phyloP scores from a whole-genome alignment of 2,888 invertebrate genomes.

The Clivina fossor region DNA sequence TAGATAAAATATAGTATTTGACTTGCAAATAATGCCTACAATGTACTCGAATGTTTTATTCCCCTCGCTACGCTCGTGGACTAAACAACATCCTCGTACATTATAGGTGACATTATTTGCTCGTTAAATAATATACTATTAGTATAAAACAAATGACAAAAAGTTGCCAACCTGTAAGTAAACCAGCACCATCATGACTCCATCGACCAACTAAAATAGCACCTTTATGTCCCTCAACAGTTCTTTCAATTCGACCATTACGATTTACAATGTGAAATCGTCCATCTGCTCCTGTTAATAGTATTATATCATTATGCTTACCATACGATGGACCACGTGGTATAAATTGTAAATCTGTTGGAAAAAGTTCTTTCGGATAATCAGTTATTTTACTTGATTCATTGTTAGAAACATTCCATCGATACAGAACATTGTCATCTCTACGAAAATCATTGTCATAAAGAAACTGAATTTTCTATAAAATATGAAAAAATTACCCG shows the following conservation, averaged over 20 bases:
- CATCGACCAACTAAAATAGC: slow-evolving; percentile 88
- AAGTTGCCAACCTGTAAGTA: slow-evolving; percentile 73
- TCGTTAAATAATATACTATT: too few relatives aligned
- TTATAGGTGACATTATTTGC: too few relatives aligned
- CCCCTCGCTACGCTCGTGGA: too few relatives aligned
- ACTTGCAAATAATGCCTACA: too few relatives aligned
- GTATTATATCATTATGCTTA: slow-evolving; percentile 74
- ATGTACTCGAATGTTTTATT: too few relatives aligned
- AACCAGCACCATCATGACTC: slow-evolving; percentile 94
- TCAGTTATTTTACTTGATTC: slow-evolving; percentile 77
- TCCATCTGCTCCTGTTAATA: slow-evolving; percentile 88
- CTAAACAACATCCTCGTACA: too few relatives aligned
- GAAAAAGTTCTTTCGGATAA: slow-evolving; percentile 80
- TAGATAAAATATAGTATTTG: too few relatives aligned
- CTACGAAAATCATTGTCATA: too few relatives aligned
- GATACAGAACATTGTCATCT: slow-evolving; percentile 88
- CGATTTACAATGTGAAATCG: slow-evolving; percentile 86
- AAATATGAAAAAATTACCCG: slow-evolving; percentile 59
- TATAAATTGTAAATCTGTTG: slow-evolving; percentile 89
- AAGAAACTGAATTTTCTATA: too few relatives aligned
- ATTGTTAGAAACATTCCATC: slow-evolving; percentile 83
- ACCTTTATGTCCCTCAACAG: slow-evolving; percentile 88
- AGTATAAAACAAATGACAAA: too few relatives aligned
- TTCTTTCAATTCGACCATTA: slow-evolving; percentile 89
- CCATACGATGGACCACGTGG: slow-evolving; percentile 60